phyloP scores from a whole-genome alignment of 1,140 invertebrate genomes.

The Cydia strobilella region DNA sequence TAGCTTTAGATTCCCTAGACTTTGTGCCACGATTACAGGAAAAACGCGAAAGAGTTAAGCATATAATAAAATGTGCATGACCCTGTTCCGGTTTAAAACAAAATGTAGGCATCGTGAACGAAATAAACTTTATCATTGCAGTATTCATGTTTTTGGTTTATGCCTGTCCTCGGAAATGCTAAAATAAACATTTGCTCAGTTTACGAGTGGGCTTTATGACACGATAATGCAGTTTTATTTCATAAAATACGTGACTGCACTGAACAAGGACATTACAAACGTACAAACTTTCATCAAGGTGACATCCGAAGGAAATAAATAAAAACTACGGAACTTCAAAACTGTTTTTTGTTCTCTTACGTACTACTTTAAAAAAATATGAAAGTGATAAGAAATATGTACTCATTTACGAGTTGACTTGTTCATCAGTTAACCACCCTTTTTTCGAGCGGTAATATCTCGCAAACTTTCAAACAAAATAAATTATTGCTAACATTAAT shows the following conservation, averaged over 20 bases:
- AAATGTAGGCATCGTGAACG: neutral
- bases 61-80: too few relatives aligned
- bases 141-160: constrained; percentile 14
- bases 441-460: too few relatives aligned
- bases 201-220: constrained; percentile 12
- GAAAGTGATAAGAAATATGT: too few relatives aligned
- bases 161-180: constrained; percentile 13
- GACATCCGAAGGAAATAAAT: neutral
- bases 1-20: too few relatives aligned
- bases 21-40: too few relatives aligned
- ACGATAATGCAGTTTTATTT: constrained; percentile 19
- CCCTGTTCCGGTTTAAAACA: neutral
- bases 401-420: too few relatives aligned
- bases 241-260: constrained; percentile 21
- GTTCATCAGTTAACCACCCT: too few relatives aligned
- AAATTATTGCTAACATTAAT: too few relatives aligned
- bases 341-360: too few relatives aligned
- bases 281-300: neutral
- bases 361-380: too few relatives aligned
- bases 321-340: neutral
- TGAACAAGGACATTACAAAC: neutral
- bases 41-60: too few relatives aligned
- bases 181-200: constrained; percentile 19
- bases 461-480: too few relatives aligned
- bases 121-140: constrained; percentile 2